Conservation (phyloP, 2,888 invertebrate species). For the Campaea margaritaria region DNA sequence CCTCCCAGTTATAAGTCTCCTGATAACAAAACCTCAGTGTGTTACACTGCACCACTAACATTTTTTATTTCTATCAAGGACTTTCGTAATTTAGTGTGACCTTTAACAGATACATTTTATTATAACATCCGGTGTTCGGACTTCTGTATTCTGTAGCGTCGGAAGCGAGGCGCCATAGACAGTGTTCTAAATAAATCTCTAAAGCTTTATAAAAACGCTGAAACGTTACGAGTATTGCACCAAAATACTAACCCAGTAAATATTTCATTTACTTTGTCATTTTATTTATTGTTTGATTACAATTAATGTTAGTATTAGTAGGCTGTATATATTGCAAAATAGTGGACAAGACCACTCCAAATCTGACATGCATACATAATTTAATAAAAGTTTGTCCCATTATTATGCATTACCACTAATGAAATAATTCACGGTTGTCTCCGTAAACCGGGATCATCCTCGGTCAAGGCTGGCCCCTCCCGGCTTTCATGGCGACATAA, state of each 20-base stretch:
- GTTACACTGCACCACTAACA: neutral
- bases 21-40: neutral
- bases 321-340: too few relatives aligned
- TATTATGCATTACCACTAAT: slow-evolving; percentile 27
- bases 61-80: neutral
- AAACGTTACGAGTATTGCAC: too few relatives aligned
- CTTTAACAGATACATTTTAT: slow-evolving; percentile 24
- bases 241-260: too few relatives aligned
- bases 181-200: slow-evolving; percentile 20
- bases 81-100: slow-evolving; percentile 13
- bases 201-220: slow-evolving; percentile 11
- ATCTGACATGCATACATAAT: neutral
- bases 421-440: slow-evolving; percentile 36
- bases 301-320: too few relatives aligned
- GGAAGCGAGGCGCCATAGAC: slow-evolving; percentile 6
- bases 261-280: too few relatives aligned
- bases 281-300: too few relatives aligned
- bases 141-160: slow-evolving; percentile 2
- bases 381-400: slow-evolving; percentile 1
- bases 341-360: neutral
- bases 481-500: slow-evolving; percentile 43
- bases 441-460: slow-evolving; percentile 40
- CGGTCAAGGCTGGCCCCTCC: slow-evolving; percentile 52
- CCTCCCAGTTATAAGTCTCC: neutral
- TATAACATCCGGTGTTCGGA: slow-evolving; percentile 23